These are phyloP conservation scores for Hypena proboscidalis DNA, from an alignment of 2,888 invertebrate species.

Conservation along the genomic window DNA sequence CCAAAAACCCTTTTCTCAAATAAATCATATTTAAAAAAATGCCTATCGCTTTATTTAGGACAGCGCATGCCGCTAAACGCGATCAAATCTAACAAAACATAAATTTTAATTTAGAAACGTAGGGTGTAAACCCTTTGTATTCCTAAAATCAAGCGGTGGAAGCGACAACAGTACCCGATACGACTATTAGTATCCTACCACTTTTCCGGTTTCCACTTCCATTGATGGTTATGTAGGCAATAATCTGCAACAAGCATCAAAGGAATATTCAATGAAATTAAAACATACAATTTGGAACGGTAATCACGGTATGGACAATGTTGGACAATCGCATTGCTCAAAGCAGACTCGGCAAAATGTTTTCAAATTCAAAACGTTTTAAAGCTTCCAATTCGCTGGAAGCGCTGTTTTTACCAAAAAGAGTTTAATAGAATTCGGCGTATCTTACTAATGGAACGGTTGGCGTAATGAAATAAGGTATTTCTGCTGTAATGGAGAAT, in stretches of 20 bases:
- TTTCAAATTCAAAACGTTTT: conserved; percentile 38
- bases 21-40: conserved; percentile 76
- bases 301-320: background rate
- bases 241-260: background rate
- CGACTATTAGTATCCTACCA: background rate
- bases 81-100: conserved; percentile 84
- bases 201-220: background rate
- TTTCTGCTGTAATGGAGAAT: conserved; percentile 70
- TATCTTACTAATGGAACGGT: conserved; percentile 81
- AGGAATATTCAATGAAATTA: conserved; percentile 10
- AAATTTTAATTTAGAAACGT: conserved; percentile 84
- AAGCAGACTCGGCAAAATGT: conserved; percentile 18
- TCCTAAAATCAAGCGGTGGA: conserved; percentile 58
- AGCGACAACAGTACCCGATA: conserved; percentile 31
- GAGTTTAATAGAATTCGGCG: conserved; percentile 79
- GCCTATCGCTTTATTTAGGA: conserved; percentile 68
- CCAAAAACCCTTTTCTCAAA: conserved; percentile 62
- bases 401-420: conserved; percentile 66
- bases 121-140: conserved; percentile 64
- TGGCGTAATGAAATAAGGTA: conserved; percentile 80
- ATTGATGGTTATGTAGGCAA: background rate
- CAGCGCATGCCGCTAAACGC: conserved; percentile 74
- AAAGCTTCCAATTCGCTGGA: conserved; percentile 42
- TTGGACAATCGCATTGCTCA: background rate
- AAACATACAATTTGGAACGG: background rate